Conservation (phyloP, 2,797 vertebrate genomes). For the Gambelia wislizenii region DNA sequence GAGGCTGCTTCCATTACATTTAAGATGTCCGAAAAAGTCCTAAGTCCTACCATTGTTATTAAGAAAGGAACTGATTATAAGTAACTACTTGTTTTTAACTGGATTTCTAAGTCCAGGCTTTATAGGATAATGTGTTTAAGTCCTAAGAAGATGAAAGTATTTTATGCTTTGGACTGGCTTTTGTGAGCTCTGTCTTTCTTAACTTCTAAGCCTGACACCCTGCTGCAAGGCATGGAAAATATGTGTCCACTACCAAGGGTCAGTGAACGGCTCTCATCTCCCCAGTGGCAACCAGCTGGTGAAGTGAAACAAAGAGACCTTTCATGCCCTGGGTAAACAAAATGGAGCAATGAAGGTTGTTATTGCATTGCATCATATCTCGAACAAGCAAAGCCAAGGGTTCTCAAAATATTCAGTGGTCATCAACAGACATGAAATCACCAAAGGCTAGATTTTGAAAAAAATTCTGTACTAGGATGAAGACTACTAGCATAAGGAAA, state of each 20-base stretch:
- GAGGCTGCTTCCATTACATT: too few relatives aligned
- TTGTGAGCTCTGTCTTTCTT: rapidly evolving
- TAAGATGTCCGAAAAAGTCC: too few relatives aligned
- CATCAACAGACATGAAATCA: background rate
- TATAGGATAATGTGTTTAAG: background rate
- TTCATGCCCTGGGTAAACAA: conserved; percentile 71
- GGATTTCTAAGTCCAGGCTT: background rate
- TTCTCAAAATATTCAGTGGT: conserved; percentile 53
- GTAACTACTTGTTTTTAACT: background rate
- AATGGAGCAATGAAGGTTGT: conserved; percentile 55
- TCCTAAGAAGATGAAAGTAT: background rate
- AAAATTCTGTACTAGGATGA: background rate
- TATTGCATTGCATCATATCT: conserved; percentile 61
- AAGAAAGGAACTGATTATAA: background rate
- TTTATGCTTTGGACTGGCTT: rapidly evolving
- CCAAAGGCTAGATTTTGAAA: background rate
- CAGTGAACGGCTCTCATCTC: conserved; percentile 31
- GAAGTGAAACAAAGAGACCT: conserved; percentile 60
- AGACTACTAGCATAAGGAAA: background rate
- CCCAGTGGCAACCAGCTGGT: conserved; percentile 62
- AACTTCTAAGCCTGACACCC: background rate
- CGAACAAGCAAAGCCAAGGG: conserved; percentile 48
- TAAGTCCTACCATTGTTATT: background rate
- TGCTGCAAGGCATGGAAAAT: background rate
- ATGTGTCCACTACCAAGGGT: background rate